Base-by-base conservation (phyloP, 53 echinoderm and acorn worm species). In the Patiria pectinifera region DNA sequence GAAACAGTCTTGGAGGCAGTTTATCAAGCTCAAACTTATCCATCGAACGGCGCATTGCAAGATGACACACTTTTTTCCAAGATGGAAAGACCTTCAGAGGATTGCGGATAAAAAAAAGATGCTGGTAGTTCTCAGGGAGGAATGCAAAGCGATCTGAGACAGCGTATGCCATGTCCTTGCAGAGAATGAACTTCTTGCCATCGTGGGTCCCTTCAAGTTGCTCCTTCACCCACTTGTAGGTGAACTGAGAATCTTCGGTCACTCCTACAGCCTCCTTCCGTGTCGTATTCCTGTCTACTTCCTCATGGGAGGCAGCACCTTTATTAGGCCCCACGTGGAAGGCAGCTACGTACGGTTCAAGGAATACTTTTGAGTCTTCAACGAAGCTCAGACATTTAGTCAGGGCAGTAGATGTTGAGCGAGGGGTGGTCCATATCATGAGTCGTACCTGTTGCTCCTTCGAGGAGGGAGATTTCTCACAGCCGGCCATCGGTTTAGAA, bases 21-120 rank as follows among this genome's bases (percentile, higher is more conserved):
- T 87, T 48, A 18, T 87, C 53, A 43, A 87, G 77, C 25, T 87
- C 11, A 59, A 86, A 87, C 13, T 53, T 76, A 11, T 87, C 59
- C 46, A 44, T 86, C 22, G 58, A 13, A 58, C 74, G 75, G 0
- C 59, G 11, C 75, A 58, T 76, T 86, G 58, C 74, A 86, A 75
- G 87, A 86, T 22, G 59, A 12, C 6, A 86, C 74, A 49, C 49
- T 49, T 59, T 76, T 86, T 35, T 35, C 35, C 35, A 35, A 35
- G 35, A 35, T 35, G 35, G 35, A 35, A 35, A 35, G 35, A 35
- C 35, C 35, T 35, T 35, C 25, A 86, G 87, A n/a, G 87, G 87
- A 58, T 86, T 74, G 15, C 87, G 87, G 58, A 86, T 48, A 13
- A 86, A 75, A 23, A 86, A 76, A 24, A 87, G 18, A 26, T 87